A percentile compares a stretch with the other conserved stretches of the same genome.
phyloP scores from a whole-genome alignment of 2,888 invertebrate genomes.

The Nineta flava region DNA sequence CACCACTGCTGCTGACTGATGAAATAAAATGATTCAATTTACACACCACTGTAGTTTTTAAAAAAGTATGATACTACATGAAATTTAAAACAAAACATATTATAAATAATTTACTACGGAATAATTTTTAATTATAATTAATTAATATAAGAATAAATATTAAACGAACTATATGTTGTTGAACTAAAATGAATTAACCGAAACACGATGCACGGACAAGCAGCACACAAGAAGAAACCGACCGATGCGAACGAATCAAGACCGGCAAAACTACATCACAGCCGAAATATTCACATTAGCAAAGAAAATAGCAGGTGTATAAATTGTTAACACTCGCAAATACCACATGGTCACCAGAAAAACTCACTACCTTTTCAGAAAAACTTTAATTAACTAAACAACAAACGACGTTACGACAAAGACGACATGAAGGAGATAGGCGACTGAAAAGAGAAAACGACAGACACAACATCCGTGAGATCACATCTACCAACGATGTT shows the following conservation, averaged over 20 bases:
- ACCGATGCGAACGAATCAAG: background rate
- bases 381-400: constrained; percentile 8
- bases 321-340: background rate
- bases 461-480: constrained; percentile 9
- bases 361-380: background rate
- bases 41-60: no score
- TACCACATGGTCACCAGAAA: constrained; percentile 4
- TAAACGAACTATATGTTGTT: no score
- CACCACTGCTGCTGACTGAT: no score
- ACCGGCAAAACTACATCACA: constrained; percentile 4
- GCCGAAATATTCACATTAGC: background rate
- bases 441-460: constrained; percentile 6
- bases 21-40: no score
- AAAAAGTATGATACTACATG: no score
- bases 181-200: no score
- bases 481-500: constrained; percentile 12
- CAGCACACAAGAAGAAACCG: no score
- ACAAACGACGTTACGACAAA: constrained; percentile 1
- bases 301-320: background rate
- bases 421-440: constrained; percentile 6
- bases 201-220: no score
- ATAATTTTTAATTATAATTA: no score
- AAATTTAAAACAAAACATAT: no score
- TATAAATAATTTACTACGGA: no score
- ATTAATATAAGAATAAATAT: no score